Conservation (phyloP, 2,888 invertebrate genomes). For the Neuroscelio doddi region DNA sequence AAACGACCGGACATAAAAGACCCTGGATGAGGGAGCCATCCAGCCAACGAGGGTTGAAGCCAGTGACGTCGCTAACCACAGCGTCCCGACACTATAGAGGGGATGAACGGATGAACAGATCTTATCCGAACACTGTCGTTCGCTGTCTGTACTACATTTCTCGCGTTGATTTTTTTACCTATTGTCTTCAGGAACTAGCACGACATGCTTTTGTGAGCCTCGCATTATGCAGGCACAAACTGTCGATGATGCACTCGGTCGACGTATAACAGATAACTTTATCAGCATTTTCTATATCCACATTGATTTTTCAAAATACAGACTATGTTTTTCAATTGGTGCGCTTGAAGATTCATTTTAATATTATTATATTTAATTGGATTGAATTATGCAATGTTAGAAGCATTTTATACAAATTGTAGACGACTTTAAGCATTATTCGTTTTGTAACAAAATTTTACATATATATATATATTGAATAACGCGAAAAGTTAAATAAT, state of each 20-base stretch:
- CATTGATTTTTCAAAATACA: background rate
- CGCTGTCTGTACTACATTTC: slow-evolving; percentile 23
- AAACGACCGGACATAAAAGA: slow-evolving; percentile 33
- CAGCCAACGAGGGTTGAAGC: slow-evolving; percentile 20
- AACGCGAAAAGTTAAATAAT: no score
- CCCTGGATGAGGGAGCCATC: slow-evolving; percentile 19
- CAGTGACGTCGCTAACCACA: slow-evolving; percentile 40
- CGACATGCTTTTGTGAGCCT: slow-evolving; percentile 27
- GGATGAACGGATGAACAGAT: slow-evolving; percentile 58
- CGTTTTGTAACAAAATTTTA: background rate
- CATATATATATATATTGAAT: no score
- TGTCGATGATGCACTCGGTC: slow-evolving; percentile 23
- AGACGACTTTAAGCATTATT: background rate
- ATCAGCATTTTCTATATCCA: background rate
- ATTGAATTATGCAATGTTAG: no score
- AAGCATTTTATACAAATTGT: no score
- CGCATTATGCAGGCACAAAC: slow-evolving; percentile 16
- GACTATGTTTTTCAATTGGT: no score
- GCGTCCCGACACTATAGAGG: slow-evolving; percentile 33
- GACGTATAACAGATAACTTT: slow-evolving; percentile 7
- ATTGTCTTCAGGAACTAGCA: slow-evolving; percentile 33
- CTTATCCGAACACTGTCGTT: slow-evolving; percentile 58
- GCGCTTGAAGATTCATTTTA: no score
- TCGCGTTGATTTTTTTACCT: slow-evolving; percentile 32
- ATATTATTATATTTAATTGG: no score